These are phyloP conservation scores for Anagrus nilaparvatae DNA, from an alignment of 1,140 invertebrate species.

Conservation along the genomic window DNA sequence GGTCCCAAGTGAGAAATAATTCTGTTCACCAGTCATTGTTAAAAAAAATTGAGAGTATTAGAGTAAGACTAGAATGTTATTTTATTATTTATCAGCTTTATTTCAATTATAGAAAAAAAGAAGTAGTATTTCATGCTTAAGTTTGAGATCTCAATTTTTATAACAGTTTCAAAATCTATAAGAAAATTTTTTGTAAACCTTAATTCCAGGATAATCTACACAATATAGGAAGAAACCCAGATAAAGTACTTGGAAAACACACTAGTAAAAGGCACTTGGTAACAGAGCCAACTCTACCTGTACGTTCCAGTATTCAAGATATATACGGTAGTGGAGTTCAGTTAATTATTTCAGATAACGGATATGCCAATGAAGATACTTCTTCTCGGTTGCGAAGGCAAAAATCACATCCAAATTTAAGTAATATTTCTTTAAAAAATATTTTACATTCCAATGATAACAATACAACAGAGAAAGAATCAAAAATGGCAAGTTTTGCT, in stretches of 20 bases:
- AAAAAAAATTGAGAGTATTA: conserved; percentile 19
- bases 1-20: conserved; percentile 52
- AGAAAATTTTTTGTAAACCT: conserved; percentile 8
- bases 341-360: conserved; percentile 55
- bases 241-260: conserved; percentile 60
- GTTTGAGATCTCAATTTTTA: too few relatives aligned
- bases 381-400: conserved; percentile 41
- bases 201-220: conserved; percentile 49
- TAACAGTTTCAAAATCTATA: conserved; percentile 1
- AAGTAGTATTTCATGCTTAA: too few relatives aligned
- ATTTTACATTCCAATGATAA: conserved; percentile 47
- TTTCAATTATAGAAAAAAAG: too few relatives aligned
- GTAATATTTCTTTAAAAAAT: conserved; percentile 41
- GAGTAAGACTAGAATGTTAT: conserved; percentile 19
- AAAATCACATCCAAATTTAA: conserved; percentile 40
- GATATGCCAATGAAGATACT: conserved; percentile 45
- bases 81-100: too few relatives aligned
- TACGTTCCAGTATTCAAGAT: conserved; percentile 63
- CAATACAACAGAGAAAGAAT: conserved; percentile 25
- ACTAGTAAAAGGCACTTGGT: conserved; percentile 42
- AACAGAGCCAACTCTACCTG: conserved; percentile 47
- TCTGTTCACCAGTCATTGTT: conserved; percentile 18
- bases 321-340: conserved; percentile 51
- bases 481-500: conserved; percentile 60
- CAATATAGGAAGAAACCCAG: conserved; percentile 59